Evolutionary conservation across 1,140 invertebrate genomes (phyloP).

Genomic region (Eueides isabella): DNA sequence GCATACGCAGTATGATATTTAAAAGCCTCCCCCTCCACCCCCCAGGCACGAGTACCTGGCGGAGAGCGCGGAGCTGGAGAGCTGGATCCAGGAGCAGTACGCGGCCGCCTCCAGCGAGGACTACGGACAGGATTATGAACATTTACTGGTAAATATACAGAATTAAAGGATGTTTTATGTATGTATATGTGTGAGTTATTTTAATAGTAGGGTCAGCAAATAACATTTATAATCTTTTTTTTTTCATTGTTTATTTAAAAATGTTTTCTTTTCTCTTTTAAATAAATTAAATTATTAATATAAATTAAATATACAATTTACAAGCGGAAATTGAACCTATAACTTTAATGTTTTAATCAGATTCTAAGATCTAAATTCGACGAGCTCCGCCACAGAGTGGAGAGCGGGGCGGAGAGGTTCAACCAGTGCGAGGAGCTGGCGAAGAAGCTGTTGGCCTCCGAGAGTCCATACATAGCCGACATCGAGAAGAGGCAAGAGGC

Average conservation of each 20-base stretch:
- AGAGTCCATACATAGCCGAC: constrained; percentile 94
- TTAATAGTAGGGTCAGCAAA: no score
- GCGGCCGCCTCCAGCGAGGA: constrained; percentile 95
- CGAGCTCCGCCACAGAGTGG: constrained; percentile 95
- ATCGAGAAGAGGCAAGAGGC: constrained; percentile 94
- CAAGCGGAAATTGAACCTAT: no score
- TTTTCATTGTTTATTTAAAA: no score
- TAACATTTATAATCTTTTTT: no score
- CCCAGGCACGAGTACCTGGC: constrained; percentile 94
- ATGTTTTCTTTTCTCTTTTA: no score
- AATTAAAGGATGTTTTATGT: not conserved
- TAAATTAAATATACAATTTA: no score
- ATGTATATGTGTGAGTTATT: not conserved
- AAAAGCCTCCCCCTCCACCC: not conserved
- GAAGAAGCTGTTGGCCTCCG: constrained; percentile 93
- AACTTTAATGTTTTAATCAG: constrained; percentile 66
- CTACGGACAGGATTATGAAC: constrained; percentile 98
- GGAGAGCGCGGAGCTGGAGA: constrained; percentile 95
- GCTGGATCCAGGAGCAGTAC: constrained; percentile 97
- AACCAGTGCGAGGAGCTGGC: constrained; percentile 96
- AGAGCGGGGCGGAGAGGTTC: constrained; percentile 95
- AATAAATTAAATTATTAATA: no score
- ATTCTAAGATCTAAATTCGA: constrained; percentile 96
- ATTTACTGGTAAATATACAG: constrained; percentile 87
- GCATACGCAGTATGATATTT: no score